Percentiles rank a stretch among this genome's conserved stretches.
These are phyloP conservation scores for Heliconius ismenius DNA, from an alignment of 2,888 invertebrate species.

Conservation along the genomic window DNA sequence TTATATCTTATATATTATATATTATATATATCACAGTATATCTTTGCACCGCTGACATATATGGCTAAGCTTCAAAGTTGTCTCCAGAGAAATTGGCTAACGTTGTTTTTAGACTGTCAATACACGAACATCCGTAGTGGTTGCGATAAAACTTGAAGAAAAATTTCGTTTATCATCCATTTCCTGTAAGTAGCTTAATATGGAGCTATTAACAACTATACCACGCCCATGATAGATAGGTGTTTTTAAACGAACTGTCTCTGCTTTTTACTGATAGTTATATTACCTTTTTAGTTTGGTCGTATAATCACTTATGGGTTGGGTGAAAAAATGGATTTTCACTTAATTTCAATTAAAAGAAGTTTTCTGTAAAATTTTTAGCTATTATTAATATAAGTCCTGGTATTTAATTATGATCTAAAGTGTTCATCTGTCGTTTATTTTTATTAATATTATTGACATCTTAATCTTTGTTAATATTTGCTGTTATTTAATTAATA, in stretches of 20 bases:
- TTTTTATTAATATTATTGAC: neutral
- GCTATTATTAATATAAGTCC: neutral
- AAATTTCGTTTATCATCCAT: constrained; percentile 12
- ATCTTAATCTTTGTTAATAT: neutral
- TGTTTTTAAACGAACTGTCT: constrained; percentile 6
- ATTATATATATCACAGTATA: neutral
- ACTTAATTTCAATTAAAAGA: too few relatives aligned
- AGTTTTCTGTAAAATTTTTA: too few relatives aligned
- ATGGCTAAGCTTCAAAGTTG: constrained; percentile 18
- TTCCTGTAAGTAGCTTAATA: constrained; percentile 17
- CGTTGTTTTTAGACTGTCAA: constrained; percentile 7
- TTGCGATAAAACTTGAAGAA: constrained; percentile 15
- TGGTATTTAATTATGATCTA: neutral
- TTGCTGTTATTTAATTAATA: neutral
- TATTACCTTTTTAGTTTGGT: constrained; percentile 6
- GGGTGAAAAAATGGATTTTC: neutral
- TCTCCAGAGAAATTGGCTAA: constrained; percentile 20
- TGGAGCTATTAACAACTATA: neutral
- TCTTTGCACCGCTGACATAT: constrained; percentile 1
- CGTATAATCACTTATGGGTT: neutral
- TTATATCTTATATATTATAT: constrained; percentile 9
- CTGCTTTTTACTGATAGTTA: constrained; percentile 12
- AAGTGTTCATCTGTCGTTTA: neutral
- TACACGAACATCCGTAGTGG: neutral
- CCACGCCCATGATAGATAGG: constrained; percentile 5